Base-by-base conservation (phyloP, 1,140 invertebrate genomes). In the Asbolus verrucosus region DNA sequence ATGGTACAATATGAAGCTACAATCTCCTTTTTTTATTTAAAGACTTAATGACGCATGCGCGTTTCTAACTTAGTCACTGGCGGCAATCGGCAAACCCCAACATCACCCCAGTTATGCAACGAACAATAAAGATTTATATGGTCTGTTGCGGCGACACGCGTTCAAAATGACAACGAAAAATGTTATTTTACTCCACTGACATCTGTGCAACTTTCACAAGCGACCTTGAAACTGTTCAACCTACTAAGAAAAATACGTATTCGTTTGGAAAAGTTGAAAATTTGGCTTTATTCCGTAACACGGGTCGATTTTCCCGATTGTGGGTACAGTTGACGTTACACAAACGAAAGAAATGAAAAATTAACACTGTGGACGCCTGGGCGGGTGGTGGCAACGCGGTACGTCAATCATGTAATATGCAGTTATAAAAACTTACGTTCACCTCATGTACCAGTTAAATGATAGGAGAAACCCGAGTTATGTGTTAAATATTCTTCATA, bases 401-500 rank as follows among this genome's bases (percentile, higher is more conserved):
- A 27, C 24, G 24, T 27, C 24, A 27, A 27, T 27, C 11, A 36
- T 11, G n/a, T 11, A 11, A 3, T 36, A 36, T 11, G 33, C 24
- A 4, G 33, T 36, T 36, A n/a, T 36, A 36, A 6, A 36, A 2
- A 36, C 27, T 59, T 19, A 59, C 43, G 14, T 59, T 59, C 9
- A 43, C 65, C 38, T 72, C 66, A 76, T 66, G 74, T 76, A 60
- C 72, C 74, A 69, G 74, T 76, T 39, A 74, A 70, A 62, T 74
- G 74, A 72, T 72, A 74, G 30, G 27, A 70, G 39, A 46, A 19
- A 14, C 8, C 24, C 36, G 31, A 18, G 8, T 61, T 39, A 11
- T 15, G n/a, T n/a, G 6, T 19, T 4, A 30, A 14, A 27, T 46
- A 60, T 33, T 11, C 43, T 19, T 27, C 27, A 6, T 8, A 39